Evolutionary conservation across 2,888 invertebrate genomes (phyloP), one percentile per base, ranked within the genome.

Genomic region (Andrena flavipes): DNA sequence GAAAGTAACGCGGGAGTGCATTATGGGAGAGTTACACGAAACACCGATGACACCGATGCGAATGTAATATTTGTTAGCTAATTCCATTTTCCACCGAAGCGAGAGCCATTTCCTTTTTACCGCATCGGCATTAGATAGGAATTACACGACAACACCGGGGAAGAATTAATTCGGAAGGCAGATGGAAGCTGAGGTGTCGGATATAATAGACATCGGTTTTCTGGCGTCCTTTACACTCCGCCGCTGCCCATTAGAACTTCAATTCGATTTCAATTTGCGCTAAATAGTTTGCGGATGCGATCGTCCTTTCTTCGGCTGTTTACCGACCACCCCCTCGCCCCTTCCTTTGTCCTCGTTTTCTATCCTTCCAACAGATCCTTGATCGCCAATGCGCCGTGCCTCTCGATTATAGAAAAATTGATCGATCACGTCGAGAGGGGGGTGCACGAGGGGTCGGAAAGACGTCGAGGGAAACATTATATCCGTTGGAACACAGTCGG

Each of bases 221-320:
- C 54, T 51, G 30, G 54, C 54, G 75, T 83, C 63, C 62, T 76
- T 71, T 35, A 62, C 72, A 82, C 69, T 69, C 64, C 48, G 33
- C 13, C 26, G 56, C 64, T 74, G 67, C 60, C 84, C 81, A 85
- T 90, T 87, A 87, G 76, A 84, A 87, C 79, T 88, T 77, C 73
- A 87, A 86, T 87, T 56, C 84, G 69, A 82, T 87, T 87, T 68
- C 85, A 90, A 88, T 89, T 87, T 87, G 72, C 80, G 80, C 77
- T 84, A 89, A 90, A 87, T 90, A 91, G 85, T 89, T 89, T 87
- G 79, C 82, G 70, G 72, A 75, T 87, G 74, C 82, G 68, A 68
- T 76, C 74, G 48, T 64, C 60, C 60, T 82, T 83, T 79, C 80
- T 51, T 26, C 49, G 60, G 42, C 59, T 67, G 54, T 54, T 76